Base-by-base conservation (phyloP, 1,140 invertebrate genomes). In the Olivierus martensii region DNA sequence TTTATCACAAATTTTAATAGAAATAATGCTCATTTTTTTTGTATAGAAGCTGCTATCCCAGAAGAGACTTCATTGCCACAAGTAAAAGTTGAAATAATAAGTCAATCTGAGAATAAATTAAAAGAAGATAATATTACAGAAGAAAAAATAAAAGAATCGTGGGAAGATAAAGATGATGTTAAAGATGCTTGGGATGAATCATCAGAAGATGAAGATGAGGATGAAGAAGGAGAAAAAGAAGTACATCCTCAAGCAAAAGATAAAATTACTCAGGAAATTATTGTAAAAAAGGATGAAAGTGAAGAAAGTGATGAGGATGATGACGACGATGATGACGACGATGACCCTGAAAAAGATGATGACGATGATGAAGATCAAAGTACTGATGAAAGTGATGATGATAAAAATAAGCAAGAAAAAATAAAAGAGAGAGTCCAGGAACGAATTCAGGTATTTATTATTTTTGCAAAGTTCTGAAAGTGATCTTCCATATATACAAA, bases 361-460 rank as follows among this genome's bases (percentile, higher is more conserved):
- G 57, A 61, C 43, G 49, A 57, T 43, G 61, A 59, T 36, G 52
- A 59, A 18, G 53, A 52, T 39, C 48, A 41, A 43, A 46, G 6
- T 46, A 22, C 43, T 11, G 57, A 59, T 28, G 55, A 59, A 22
- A 58, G 52, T 37, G 47, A 34, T 21, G 56, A 52, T 52, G 57
- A 59, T 7, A 80, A 84, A 59, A 77, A 74, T 51, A 79, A 78
- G 41, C 73, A 75, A 57, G 78, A 84, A 56, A 77, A 73, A 49
- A 80, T 77, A 2, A 61, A 74, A 28, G 68, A 72, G 34, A 76
- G 85, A 65, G 84, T 90, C 66, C 76, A 80, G 50, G 65, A 66
- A 54, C 19, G 17, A 22, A 18, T 39, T n/a, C 22, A 39, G n/a
- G n/a, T 18, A n/a, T 45, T 19, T 34, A 41, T 17, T 44, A 36